Percentiles rank a stretch among this genome's conserved stretches.
These are phyloP conservation scores for Hydropsyche betteni DNA, from an alignment of 2,888 invertebrate species.

Conservation along the genomic window DNA sequence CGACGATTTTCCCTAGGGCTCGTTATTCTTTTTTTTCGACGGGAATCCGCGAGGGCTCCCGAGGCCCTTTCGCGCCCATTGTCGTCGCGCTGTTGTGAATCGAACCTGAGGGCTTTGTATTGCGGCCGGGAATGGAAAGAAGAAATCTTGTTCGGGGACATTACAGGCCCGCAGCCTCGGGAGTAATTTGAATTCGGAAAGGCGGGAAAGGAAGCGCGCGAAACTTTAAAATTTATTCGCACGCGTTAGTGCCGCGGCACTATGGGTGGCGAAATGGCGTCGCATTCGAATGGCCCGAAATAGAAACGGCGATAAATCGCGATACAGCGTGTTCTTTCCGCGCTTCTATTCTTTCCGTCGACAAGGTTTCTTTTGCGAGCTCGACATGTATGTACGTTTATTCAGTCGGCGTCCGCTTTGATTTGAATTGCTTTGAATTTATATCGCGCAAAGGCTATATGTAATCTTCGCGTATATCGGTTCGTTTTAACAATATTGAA, in stretches of 20 bases:
- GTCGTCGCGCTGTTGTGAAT: background rate
- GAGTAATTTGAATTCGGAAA: slow-evolving; percentile 26
- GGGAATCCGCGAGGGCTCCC: background rate
- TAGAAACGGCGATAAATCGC: background rate
- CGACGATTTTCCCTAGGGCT: slow-evolving; percentile 22
- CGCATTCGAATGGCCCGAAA: background rate
- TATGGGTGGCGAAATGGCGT: slow-evolving; percentile 12
- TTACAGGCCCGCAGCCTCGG: background rate
- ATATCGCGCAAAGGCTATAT: no score
- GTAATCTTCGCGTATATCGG: no score
- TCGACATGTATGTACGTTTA: no score
- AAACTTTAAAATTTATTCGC: slow-evolving; percentile 31
- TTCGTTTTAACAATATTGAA: no score
- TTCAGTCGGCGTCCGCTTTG: no score
- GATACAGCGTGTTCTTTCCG: slow-evolving; percentile 1
- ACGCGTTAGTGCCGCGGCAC: background rate
- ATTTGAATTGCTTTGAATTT: no score
- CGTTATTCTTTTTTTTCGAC: slow-evolving; percentile 11
- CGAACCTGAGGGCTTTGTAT: no score
- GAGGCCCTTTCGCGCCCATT: background rate
- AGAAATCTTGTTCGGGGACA: slow-evolving; percentile 17
- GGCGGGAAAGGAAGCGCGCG: slow-evolving; percentile 1
- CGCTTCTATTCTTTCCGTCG: no score
- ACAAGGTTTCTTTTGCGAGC: no score
- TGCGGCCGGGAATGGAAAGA: background rate